Conservation (phyloP, 2,888 invertebrate genomes). For the Galerucella calmariensis region DNA sequence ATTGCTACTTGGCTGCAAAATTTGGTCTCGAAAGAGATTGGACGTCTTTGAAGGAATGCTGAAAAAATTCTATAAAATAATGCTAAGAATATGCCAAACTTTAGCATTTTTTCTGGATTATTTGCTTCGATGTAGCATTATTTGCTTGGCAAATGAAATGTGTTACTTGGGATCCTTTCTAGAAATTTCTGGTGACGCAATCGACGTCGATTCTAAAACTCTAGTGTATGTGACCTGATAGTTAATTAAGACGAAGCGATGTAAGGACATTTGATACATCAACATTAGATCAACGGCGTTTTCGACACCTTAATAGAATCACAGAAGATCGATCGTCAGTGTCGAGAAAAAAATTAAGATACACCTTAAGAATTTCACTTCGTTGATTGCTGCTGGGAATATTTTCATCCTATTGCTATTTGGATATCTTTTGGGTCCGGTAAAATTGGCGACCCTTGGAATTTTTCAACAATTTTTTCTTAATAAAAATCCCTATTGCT, state of each 20-base stretch:
- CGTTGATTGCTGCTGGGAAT: background rate
- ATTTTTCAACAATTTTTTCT: too few species aligned
- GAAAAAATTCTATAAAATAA: too few species aligned
- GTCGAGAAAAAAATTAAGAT: background rate
- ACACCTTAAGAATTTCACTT: background rate
- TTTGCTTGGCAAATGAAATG: too few species aligned
- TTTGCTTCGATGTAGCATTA: too few species aligned
- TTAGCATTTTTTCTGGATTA: too few species aligned
- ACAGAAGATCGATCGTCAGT: constrained; percentile 10
- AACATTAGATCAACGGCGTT: constrained; percentile 9
- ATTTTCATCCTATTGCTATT: background rate
- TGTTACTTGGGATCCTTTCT: too few species aligned
- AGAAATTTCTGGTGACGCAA: background rate
- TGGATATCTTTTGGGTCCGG: background rate
- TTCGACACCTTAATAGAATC: constrained; percentile 22
- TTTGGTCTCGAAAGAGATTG: too few species aligned
- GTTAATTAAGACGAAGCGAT: constrained; percentile 16
- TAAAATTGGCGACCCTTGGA: too few species aligned
- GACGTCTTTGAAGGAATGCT: too few species aligned
- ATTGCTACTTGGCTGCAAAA: too few species aligned
- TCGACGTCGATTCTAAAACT: constrained; percentile 6
- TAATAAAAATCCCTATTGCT: too few species aligned
- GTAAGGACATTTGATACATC: constrained; percentile 12
- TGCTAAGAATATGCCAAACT: too few species aligned
- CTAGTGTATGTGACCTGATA: constrained; percentile 10